Base-by-base conservation (phyloP, 2,113 vertebrate genomes). In the Acrocephalus kingi region DNA sequence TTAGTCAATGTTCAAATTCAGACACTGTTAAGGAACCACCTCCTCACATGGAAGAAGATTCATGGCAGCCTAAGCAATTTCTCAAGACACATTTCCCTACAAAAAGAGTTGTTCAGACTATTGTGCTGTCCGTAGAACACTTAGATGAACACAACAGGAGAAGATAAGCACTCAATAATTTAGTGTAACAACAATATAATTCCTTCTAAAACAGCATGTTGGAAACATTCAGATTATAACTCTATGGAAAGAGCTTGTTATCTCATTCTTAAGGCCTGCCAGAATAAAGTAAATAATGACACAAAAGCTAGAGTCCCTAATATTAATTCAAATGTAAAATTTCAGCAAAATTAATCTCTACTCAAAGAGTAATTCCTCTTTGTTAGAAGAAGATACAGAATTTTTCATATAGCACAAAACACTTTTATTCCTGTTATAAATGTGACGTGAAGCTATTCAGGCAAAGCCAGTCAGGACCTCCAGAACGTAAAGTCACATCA, bases 151-250 rank as follows among this genome's bases (percentile, higher is more conserved):
- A 96, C 27, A 76, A 90, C 0, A 1, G 51, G 45, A 91, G 37
- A 89, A 87, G 67, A 87, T 63, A 84, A 96, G 55, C 51, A 68
- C 67, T 91, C 80, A 86, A 51, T 87, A 95, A 94, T 90, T 91
- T 83, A 89, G n/a, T 89, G 61, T 22, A 83, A 87, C 84, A 94
- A 89, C 41, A 94, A 74, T 33, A 43, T 48, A 91, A 94, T 85
- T 91, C 75, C 41, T 93, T 83, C 63, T 43, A 76, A 91, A 91
- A 87, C 4, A 85, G 71, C 67, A 75, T 54, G n/a, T 30, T 90
- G 66, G 81, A 95, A 94, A 92, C 49, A 81, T 33, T 77, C 46
- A n/a, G 77, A 95, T 92, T 95, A 89, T 94, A 95, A 84, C 58
- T 76, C 21, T 48, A 22, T 20, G 45, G 54, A 82, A 96, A 89